A percentile compares a stretch with the other conserved stretches of the same genome.
Conservation (phyloP, 2,888 invertebrate genomes). For the Dryococelus australis region DNA sequence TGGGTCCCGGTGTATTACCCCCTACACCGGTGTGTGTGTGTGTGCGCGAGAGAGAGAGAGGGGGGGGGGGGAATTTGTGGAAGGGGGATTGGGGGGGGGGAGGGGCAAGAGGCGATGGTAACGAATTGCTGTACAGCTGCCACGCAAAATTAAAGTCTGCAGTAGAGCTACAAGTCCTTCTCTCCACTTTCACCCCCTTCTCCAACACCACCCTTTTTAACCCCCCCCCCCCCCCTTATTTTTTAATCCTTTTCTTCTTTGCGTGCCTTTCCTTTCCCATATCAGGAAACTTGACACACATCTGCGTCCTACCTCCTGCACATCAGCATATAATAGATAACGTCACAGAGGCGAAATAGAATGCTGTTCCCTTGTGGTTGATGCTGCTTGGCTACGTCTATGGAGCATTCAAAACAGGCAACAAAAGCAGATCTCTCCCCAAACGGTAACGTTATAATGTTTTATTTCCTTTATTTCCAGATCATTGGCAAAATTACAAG, state of each 20-base stretch:
- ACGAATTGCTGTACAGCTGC: conserved; percentile 37
- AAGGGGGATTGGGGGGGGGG: not conserved
- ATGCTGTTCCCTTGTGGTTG: no score
- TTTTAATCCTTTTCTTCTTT: not conserved
- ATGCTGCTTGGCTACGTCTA: no score
- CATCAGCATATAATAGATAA: no score
- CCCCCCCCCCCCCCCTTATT: not conserved
- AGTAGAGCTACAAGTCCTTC: not conserved
- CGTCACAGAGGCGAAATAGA: no score
- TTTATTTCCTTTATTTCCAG: no score
- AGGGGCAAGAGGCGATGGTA: conserved; percentile 18
- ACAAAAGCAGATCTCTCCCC: no score
- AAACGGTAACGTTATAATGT: no score
- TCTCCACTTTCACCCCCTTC: no score
- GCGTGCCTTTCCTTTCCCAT: not conserved
- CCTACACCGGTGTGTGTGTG: conserved; percentile 18
- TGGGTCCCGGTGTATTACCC: no score
- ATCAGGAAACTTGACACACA: not conserved
- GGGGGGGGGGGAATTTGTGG: not conserved
- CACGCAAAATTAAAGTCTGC: conserved; percentile 39
- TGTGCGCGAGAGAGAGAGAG: not conserved
- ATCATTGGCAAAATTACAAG: no score
- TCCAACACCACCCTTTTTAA: no score
- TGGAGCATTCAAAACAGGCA: no score
- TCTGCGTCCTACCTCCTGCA: not conserved